Evolutionary conservation across 2,888 invertebrate genomes (phyloP).

Genomic region (Xylocampa areola): DNA sequence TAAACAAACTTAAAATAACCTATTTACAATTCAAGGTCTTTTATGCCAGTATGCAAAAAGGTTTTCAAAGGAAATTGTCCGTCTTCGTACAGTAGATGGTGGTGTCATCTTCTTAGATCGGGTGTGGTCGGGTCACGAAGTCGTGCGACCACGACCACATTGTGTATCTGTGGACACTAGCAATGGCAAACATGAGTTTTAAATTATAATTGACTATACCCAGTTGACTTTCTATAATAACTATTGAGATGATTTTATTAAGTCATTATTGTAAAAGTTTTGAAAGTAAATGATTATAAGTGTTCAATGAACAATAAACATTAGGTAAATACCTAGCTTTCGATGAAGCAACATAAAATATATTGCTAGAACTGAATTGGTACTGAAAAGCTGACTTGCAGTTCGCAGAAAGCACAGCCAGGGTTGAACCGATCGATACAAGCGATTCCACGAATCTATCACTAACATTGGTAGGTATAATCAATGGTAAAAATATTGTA

Average conservation of each 20-base stretch:
- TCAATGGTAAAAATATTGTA: too few species aligned
- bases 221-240: conserved; percentile 57
- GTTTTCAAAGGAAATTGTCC: conserved; percentile 42
- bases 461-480: too few species aligned
- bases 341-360: too few species aligned
- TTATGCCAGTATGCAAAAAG: conserved; percentile 10
- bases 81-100: conserved; percentile 51
- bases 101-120: conserved; percentile 51
- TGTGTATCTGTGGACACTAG: conserved; percentile 59
- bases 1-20: neutral
- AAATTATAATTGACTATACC: conserved; percentile 61
- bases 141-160: conserved; percentile 70
- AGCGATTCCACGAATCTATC: conserved; percentile 36
- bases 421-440: conserved; percentile 36
- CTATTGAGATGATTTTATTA: conserved; percentile 51
- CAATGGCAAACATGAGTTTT: conserved; percentile 66
- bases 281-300: conserved; percentile 19
- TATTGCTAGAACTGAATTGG: too few species aligned
- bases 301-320: too few species aligned
- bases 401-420: neutral
- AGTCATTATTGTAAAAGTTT: conserved; percentile 27
- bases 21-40: conserved; percentile 3
- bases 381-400: conserved; percentile 10
- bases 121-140: conserved; percentile 68
- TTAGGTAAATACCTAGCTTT: too few species aligned